Evolutionary conservation across 2,797 vertebrate species (phyloP).

Genomic region (Linurgus olivaceus): DNA sequence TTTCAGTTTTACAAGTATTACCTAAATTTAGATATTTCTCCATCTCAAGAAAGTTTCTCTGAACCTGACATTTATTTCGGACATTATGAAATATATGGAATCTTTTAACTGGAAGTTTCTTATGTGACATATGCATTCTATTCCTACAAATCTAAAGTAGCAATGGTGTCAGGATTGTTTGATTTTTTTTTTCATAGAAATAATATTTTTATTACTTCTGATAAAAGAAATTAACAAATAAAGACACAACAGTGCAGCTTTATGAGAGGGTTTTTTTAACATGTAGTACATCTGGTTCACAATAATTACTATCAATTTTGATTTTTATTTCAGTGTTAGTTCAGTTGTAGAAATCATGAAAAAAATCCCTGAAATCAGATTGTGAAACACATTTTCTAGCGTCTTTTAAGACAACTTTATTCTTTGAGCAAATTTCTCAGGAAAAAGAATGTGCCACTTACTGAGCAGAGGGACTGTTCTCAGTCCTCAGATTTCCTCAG

Average conservation of each 20-base stretch:
- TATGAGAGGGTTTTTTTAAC: not conserved
- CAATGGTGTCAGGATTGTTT: accelerated
- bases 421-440: not conserved
- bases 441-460: not conserved
- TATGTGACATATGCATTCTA: not conserved
- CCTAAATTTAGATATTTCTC: not conserved
- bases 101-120: not conserved
- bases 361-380: not conserved
- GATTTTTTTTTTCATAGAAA: not conserved
- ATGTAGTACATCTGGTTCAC: not conserved
- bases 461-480: not conserved
- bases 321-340: not conserved
- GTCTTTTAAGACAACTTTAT: not conserved
- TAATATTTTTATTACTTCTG: not conserved
- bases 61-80: not conserved
- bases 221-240: not conserved
- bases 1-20: not conserved
- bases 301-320: not conserved
- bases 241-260: not conserved
- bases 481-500: not conserved
- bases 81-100: not conserved
- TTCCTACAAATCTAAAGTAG: not conserved
- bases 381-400: not conserved
- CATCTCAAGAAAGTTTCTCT: not conserved
- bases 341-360: not conserved